phyloP scores from a whole-genome alignment of 2,113 vertebrate species.

The Eretmochelys imbricata region DNA sequence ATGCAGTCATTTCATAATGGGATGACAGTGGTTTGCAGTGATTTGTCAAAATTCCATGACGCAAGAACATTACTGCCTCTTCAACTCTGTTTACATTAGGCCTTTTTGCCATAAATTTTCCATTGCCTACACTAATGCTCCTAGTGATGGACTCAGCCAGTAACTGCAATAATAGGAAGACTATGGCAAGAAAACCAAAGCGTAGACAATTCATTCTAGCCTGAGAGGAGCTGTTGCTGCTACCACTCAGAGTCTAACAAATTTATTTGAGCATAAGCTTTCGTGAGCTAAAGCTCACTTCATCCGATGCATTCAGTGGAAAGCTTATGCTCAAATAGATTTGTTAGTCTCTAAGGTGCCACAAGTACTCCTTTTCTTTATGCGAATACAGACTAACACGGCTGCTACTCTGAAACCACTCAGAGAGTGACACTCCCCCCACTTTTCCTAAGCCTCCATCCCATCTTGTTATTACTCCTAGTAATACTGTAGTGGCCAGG shows the following conservation, averaged over 20 bases:
- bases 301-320: too few relatives aligned
- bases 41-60: background rate
- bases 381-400: too few relatives aligned
- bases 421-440: background rate
- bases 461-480: background rate
- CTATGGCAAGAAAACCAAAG: background rate
- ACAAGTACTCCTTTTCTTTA: too few relatives aligned
- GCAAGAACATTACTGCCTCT: background rate
- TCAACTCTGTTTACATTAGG: background rate
- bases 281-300: too few relatives aligned
- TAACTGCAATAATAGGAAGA: background rate
- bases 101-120: background rate
- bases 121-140: background rate
- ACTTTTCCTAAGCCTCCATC: background rate
- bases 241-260: background rate
- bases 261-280: too few relatives aligned
- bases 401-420: too few relatives aligned
- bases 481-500: fast-evolving
- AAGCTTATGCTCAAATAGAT: too few relatives aligned
- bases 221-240: background rate
- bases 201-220: background rate
- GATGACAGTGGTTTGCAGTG: background rate
- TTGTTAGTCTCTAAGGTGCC: too few relatives aligned
- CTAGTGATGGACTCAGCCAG: background rate
- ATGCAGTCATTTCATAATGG: background rate